Base-by-base conservation (phyloP, 2,797 vertebrate species). In the Clarias laeviceps region DNA sequence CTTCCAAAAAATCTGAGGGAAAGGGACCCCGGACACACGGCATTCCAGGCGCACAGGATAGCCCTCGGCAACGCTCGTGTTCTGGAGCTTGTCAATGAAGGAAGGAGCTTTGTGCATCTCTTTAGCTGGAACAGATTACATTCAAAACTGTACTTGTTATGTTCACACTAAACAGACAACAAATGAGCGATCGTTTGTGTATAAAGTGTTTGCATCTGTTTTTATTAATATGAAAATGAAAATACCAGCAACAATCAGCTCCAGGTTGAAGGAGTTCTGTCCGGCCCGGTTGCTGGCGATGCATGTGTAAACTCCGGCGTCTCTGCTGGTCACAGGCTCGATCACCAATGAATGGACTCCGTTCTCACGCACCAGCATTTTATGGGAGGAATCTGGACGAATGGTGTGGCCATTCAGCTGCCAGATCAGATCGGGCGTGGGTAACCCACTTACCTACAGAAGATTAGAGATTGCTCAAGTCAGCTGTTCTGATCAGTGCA, bases 1-100 rank as follows among this genome's bases (percentile, higher is more conserved):
- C 91, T 99, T 99, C 98, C 98, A 99, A 89, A 99, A 99, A 94
- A 99, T 99, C 83, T 99, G 98, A 18, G 98, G 98, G 17, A 95
- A 95, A 0, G 98, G 98, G 22, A 96, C 96, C 0, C 96, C 98
- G 0, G 91, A 93, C 82, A 99, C 96, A 0, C 97, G 96, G 82
- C 98, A 99, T 92, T 99, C 98, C 91, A 99, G 91, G 40, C 98
- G 93, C 87, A 99, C 97, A 0, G 98, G 98, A 89, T 98, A 97
- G 82, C 98, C 97, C 61, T 99, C 98, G 0, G 97, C 96, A 45
- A 99, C 97, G 0, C 96, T 96, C 0, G 98, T 99, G 95, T 99
- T 99, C 87, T 99, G 98, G 83, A 99, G 96, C 94, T 99, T 99
- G 93, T 99, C 98, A 3, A 97, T 85, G 77, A 99, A 99, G 40